phyloP scores from a whole-genome alignment of 2,113 vertebrate species.

The Polypterus bichir region DNA sequence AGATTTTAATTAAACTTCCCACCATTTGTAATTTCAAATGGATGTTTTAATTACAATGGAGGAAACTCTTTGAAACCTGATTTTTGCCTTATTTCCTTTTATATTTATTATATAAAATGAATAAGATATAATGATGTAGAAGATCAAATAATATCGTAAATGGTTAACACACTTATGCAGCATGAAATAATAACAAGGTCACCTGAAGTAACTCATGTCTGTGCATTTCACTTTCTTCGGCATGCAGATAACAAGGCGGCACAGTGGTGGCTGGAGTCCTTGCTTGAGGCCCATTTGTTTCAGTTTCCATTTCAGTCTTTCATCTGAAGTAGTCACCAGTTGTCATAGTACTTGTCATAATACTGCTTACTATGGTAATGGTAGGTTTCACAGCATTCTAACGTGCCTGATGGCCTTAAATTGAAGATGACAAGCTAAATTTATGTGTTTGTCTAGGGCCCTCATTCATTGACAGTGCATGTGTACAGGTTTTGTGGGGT shows the following conservation, averaged over 20 bases:
- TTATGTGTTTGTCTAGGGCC: background rate
- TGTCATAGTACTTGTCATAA: conserved; percentile 45
- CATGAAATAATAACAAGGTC: background rate
- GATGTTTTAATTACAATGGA: too few species aligned
- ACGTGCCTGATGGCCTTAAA: conserved; percentile 27
- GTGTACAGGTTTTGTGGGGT: background rate
- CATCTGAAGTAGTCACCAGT: conserved; percentile 36
- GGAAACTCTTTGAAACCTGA: too few species aligned
- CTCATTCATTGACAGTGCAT: background rate
- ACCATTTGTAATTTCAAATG: too few species aligned
- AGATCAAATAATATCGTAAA: too few species aligned
- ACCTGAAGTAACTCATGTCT: background rate
- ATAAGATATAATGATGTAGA: too few species aligned
- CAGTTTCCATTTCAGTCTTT: conserved; percentile 24
- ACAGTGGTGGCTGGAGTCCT: background rate
- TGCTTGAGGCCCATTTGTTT: conserved; percentile 14
- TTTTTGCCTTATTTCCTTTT: too few species aligned
- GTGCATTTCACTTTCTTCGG: background rate
- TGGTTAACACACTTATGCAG: too few species aligned
- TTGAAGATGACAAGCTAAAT: conserved; percentile 32
- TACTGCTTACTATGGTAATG: conserved; percentile 47
- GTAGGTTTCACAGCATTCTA: conserved; percentile 47
- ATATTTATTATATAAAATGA: too few species aligned
- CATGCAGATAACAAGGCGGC: background rate
- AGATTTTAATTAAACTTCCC: too few species aligned